These are phyloP conservation scores for Phrynocephalus vlangalii DNA, from an alignment of 2,797 vertebrate genomes.

Conservation along the genomic window DNA sequence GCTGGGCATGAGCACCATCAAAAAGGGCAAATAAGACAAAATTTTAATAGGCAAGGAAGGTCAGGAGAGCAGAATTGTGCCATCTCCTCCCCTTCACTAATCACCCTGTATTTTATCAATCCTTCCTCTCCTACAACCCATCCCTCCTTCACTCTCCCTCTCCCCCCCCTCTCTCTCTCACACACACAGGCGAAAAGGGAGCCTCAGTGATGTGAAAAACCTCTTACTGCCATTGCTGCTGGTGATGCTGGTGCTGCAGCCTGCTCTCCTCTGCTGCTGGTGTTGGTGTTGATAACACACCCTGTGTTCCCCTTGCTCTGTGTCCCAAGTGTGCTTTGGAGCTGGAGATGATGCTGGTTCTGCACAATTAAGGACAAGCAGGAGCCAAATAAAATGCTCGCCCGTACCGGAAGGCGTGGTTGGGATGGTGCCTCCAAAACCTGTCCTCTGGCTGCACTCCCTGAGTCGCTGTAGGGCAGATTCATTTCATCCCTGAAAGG, in stretches of 20 bases:
- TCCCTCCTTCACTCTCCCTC: too few relatives aligned
- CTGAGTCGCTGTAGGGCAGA: constrained; percentile 9
- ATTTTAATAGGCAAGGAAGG: not conserved
- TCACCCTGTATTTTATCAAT: not conserved
- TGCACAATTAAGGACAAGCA: constrained; percentile 1
- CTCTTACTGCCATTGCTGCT: constrained; percentile 16
- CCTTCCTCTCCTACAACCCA: not conserved
- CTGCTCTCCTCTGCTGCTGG: constrained; percentile 1
- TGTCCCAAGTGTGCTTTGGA: not conserved
- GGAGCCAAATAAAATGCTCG: constrained; percentile 7
- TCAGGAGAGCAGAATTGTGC: not conserved
- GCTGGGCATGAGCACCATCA: not conserved
- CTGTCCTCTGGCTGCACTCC: not conserved
- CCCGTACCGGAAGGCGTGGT: not conserved
- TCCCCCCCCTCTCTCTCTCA: too few relatives aligned
- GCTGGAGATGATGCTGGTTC: constrained; percentile 11
- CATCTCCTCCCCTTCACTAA: not conserved
- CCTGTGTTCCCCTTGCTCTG: constrained; percentile 7
- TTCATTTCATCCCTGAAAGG: not conserved
- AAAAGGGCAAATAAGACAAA: not conserved
- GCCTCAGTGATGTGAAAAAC: constrained; percentile 14
- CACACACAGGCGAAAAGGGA: not conserved
- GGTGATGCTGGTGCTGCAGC: not conserved
- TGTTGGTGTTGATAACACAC: not conserved
- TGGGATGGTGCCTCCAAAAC: not conserved